These are phyloP conservation scores for Chelon labrosus DNA, from an alignment of 2,797 vertebrate species.

Conservation along the genomic window DNA sequence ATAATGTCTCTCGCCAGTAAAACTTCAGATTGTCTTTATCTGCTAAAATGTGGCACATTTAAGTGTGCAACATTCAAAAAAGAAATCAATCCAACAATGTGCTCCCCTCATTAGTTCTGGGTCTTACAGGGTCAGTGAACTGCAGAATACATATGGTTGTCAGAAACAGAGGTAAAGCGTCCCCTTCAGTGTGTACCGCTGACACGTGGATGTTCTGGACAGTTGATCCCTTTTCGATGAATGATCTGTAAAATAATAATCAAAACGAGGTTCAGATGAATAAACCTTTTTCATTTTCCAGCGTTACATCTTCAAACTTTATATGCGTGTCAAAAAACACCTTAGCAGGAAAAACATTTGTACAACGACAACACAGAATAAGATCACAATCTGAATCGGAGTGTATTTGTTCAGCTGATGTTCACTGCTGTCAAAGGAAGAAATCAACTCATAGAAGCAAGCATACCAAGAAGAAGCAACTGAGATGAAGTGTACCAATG, in stretches of 20 bases:
- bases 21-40: slow-evolving; percentile 5
- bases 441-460: too few species aligned
- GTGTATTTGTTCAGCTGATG: too few species aligned
- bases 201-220: slow-evolving; percentile 11
- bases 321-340: too few species aligned
- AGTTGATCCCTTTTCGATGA: slow-evolving; percentile 64
- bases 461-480: too few species aligned
- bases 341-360: too few species aligned
- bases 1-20: slow-evolving; percentile 4
- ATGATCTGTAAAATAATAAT: slow-evolving; percentile 28
- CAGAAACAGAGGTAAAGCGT: slow-evolving; percentile 46
- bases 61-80: not conserved
- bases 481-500: too few species aligned
- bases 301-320: too few species aligned
- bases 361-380: too few species aligned
- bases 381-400: too few species aligned
- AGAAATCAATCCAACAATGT: not conserved
- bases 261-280: not conserved
- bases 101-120: not conserved
- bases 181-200: slow-evolving; percentile 1
- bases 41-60: slow-evolving; percentile 4
- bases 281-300: too few species aligned
- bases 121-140: slow-evolving; percentile 18
- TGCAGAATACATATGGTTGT: slow-evolving; percentile 19
- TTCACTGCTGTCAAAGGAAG: too few species aligned